Percentiles rank a stretch among this genome's conserved stretches.
These are phyloP conservation scores for Odontamblyopus lacepedii DNA, from an alignment of 2,797 vertebrate species.

Conservation along the genomic window DNA sequence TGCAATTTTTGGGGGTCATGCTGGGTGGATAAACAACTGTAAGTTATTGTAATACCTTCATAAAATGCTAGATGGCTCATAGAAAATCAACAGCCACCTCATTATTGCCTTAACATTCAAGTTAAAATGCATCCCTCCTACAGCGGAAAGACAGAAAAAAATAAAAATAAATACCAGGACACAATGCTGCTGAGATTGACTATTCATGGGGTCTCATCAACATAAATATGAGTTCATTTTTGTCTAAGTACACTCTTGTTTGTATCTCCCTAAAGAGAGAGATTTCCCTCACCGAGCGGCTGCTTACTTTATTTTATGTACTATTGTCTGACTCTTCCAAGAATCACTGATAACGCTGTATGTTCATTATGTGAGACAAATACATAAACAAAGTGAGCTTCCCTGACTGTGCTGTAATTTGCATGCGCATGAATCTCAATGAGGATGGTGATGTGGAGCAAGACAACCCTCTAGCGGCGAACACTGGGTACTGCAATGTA, in stretches of 20 bases:
- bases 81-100: neutral
- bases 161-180: conserved; percentile 13
- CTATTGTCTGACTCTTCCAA: conserved; percentile 15
- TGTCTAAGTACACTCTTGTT: neutral
- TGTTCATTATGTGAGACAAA: conserved; percentile 18
- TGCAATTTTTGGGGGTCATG: neutral
- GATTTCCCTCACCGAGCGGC: conserved; percentile 4
- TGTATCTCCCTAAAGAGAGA: conserved; percentile 18
- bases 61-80: neutral
- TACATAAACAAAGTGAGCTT: conserved; percentile 13
- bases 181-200: conserved; percentile 4
- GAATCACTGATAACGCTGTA: conserved; percentile 5
- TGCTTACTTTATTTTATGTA: conserved; percentile 15
- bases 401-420: neutral
- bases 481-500: conserved; percentile 17
- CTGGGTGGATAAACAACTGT: no score
- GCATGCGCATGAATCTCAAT: conserved; percentile 26
- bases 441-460: conserved; percentile 2
- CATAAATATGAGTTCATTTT: conserved; percentile 20
- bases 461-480: conserved; percentile 52
- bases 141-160: conserved; percentile 7
- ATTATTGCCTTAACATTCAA: neutral
- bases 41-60: neutral
- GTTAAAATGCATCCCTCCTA: neutral
- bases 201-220: conserved; percentile 9